Evolutionary conservation across 2,113 vertebrate species (phyloP), one percentile per base, ranked within the genome.

Genomic region (Nansenia antarctica): DNA sequence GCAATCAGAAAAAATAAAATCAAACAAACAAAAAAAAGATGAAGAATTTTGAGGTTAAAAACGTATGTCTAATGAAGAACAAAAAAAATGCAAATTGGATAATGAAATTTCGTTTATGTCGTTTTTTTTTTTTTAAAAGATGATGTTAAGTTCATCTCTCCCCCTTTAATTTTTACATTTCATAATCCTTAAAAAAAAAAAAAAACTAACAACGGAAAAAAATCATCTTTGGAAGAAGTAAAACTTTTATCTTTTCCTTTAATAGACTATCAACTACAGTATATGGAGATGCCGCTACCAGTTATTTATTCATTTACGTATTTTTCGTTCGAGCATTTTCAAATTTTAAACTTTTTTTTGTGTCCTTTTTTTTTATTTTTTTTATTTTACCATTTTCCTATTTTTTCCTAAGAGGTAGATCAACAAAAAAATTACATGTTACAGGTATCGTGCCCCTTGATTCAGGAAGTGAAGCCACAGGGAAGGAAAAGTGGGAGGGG

Each of bases 321-420:
- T 89, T 88, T 91, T 89, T 85, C 63, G 73, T 81, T 87, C 65
- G 57, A 90, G 78, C 73, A 82, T 76, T 73, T 73, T 67, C 31
- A 29, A 89, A 87, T 80, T 75, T 78, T 52, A 29, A 29, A 79
- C 55, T 82, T 85, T 80, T 82, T 82, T 81, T 86, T 86, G 86
- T 94, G 87, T 82, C 86, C 85, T 90, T 92, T 87, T 85, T 78
- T n/a, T 76, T 52, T 30, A 49, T 72, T 64, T 72, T 75, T 73
- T 45, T 79, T 69, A 39, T 65, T 84, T 83, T 74, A 79, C 74
- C 74, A 79, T 81, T 82, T 87, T 89, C 86, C 94, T 94, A 89
- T 92, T 88, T 90, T 90, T 83, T 87, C 71, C 94, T 94, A 95
- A 96, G 96, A 97, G 96, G 96, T 97, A 97, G 95, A 96, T 96